A percentile compares a stretch with the other conserved stretches of the same genome.
Conservation (phyloP, 1,140 invertebrate species). For the Drosophila seguyi region DNA sequence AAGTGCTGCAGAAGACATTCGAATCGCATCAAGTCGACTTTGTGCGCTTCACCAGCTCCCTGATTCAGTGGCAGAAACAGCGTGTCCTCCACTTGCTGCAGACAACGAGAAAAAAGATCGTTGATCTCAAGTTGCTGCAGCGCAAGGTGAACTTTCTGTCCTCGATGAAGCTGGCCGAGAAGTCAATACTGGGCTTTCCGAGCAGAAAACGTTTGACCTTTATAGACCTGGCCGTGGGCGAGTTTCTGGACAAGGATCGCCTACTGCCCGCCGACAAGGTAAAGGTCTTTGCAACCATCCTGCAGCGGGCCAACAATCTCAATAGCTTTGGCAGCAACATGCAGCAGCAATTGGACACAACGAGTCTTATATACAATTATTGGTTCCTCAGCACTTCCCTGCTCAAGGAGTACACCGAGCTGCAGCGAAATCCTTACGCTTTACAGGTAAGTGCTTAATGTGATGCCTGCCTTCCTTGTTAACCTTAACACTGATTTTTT, state of each 20-base stretch:
- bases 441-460: slow-evolving; percentile 40
- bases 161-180: slow-evolving; percentile 55
- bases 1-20: slow-evolving; percentile 51
- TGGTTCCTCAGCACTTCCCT: slow-evolving; percentile 28
- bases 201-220: slow-evolving; percentile 43
- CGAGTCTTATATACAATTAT: slow-evolving; percentile 45
- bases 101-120: slow-evolving; percentile 86
- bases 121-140: slow-evolving; percentile 59
- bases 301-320: slow-evolving; percentile 39
- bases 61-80: slow-evolving; percentile 66
- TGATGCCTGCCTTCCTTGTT: accelerated
- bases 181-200: slow-evolving; percentile 52
- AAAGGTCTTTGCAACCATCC: slow-evolving; percentile 50
- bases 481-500: too few relatives aligned
- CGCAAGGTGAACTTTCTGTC: slow-evolving; percentile 59
- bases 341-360: slow-evolving; percentile 40
- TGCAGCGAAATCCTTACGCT: slow-evolving; percentile 54
- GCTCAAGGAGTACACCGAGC: slow-evolving; percentile 55
- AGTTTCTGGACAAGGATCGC: slow-evolving; percentile 62
- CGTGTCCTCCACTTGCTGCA: slow-evolving; percentile 76
- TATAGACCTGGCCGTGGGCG: slow-evolving; percentile 49
- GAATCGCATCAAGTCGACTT: slow-evolving; percentile 67
- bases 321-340: slow-evolving; percentile 35
- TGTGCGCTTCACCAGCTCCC: slow-evolving; percentile 40
- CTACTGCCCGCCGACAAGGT: slow-evolving; percentile 53